Conservation (phyloP, 2,797 vertebrate species). For the Rachycentron canadum region DNA sequence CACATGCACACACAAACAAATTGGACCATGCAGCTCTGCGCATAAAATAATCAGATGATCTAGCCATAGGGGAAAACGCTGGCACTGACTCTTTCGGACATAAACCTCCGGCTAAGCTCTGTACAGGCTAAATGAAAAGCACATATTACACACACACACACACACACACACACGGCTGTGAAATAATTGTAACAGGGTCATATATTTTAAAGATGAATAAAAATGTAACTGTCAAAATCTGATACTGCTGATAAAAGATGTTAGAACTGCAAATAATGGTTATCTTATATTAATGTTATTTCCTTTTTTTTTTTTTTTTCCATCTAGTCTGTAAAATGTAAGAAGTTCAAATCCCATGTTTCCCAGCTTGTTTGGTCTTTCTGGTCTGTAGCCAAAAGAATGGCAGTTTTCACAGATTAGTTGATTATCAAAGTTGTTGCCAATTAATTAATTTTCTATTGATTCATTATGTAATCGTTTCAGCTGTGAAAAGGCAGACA, state of each 20-base stretch:
- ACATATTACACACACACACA: conserved; percentile 7
- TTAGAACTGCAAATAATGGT: not conserved
- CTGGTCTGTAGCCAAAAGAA: not conserved
- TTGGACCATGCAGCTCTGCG: conserved; percentile 53
- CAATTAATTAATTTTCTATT: not conserved
- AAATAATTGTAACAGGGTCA: not conserved
- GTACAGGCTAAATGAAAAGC: conserved; percentile 33
- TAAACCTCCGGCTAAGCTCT: conserved; percentile 53
- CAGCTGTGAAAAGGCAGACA: not conserved
- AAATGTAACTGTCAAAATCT: not conserved
- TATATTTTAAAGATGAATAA: not conserved
- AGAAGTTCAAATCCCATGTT: not conserved
- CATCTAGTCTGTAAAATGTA: no score
- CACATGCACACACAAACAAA: conserved; percentile 54
- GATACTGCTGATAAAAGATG: not conserved
- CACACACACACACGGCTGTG: not conserved
- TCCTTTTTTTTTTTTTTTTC: no score
- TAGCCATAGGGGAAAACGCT: conserved; percentile 45
- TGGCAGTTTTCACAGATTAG: not conserved
- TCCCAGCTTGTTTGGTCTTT: not conserved
- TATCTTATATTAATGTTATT: not conserved
- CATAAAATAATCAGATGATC: conserved; percentile 70
- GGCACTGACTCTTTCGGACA: conserved; percentile 45
- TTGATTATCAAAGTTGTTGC: not conserved
- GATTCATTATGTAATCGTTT: not conserved